Base-by-base conservation (phyloP, 2,113 vertebrate genomes). In the Australoheros scitulus region DNA sequence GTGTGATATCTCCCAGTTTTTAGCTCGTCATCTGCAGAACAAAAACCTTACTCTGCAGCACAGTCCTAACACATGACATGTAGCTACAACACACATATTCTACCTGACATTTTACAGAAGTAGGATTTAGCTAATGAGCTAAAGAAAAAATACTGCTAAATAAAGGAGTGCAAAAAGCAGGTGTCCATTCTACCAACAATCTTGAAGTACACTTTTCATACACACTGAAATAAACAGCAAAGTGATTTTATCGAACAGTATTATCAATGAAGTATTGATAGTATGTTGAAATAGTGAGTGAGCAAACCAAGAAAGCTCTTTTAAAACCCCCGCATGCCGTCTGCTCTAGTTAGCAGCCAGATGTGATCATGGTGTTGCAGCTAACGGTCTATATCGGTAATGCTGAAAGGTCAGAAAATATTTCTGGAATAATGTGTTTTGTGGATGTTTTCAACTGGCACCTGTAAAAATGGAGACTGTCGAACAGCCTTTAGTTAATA, bases 101-200 rank as follows among this genome's bases (percentile, higher is more conserved):
- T 70, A 29, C 47, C 64, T 70, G 15, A 11, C 24, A 68, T 68
- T 26, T 68, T 47, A 68, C 47, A 3, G 11, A 29, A 47, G 64
- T 6, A 26, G 64, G 41, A 26, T 29, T 47, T 26, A 68, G 43
- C 38, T 68, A 65, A 65, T 43, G 22, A 26, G 14, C 63, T 26
- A 65, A 43, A 43, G n/a, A 0, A 26, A 38, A 11, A 47, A 47
- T 47, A 65, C 13, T 34, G 34, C 34, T 1, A 2, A 34, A 34
- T 2, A 26, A 68, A 17, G 14, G 38, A 68, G 3, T 47, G 38
- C 38, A 18, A 63, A 63, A 38, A 26, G 38, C 7, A n/a, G 43
- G 38, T 10, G n/a, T 32, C 29, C 10, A 13, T 68, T 41, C 0
- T 47, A 22, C 41, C 47, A 47, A 47, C 41, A 68, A 47, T 1